Conservation (phyloP, 2,113 vertebrate genomes). For the Canis aureus region DNA sequence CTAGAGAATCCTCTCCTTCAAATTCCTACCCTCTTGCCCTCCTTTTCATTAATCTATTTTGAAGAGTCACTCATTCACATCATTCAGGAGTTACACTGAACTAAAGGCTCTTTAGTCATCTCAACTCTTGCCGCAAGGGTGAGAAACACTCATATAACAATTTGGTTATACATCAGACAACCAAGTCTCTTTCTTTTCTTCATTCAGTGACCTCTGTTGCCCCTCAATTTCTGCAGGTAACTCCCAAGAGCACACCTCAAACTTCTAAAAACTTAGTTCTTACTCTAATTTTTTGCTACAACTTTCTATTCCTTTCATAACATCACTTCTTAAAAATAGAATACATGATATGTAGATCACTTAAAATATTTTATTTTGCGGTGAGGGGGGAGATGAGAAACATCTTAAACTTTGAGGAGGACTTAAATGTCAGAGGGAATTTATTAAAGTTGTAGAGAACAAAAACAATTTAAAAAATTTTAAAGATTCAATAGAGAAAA, state of each 20-base stretch:
- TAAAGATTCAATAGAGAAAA: neutral
- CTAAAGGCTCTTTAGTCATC: neutral
- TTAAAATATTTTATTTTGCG: constrained; percentile 7
- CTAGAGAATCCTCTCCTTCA: neutral
- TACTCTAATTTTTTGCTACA: neutral
- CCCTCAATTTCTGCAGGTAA: neutral
- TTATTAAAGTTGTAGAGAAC: neutral
- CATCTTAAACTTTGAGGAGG: neutral
- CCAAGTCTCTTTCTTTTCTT: neutral
- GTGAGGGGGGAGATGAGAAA: neutral
- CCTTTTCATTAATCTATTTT: neutral
- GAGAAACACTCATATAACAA: neutral
- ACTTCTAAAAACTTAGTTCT: neutral
- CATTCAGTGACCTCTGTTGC: neutral
- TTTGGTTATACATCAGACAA: neutral
- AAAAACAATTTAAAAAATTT: neutral
- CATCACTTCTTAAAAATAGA: neutral
- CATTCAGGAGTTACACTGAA: constrained; percentile 11
- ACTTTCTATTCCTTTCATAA: neutral
- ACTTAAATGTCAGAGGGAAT: constrained; percentile 15
- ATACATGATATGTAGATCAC: neutral
- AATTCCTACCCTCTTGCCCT: neutral
- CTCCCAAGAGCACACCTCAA: neutral
- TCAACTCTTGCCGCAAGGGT: neutral
- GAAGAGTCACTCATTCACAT: neutral